Conservation (phyloP, 2,113 vertebrate genomes). For the Carlito syrichta region DNA sequence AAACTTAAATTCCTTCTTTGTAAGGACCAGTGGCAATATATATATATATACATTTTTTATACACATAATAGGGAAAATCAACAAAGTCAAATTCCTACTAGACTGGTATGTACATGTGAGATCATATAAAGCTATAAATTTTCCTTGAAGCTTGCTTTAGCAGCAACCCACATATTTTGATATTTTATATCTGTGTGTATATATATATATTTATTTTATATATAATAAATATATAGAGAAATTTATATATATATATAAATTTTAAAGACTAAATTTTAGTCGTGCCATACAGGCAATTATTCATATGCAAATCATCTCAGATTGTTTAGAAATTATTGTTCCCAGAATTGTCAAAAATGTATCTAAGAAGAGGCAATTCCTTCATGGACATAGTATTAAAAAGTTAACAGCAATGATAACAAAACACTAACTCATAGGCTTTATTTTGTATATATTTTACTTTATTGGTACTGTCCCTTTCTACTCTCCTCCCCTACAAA, state of each 20-base stretch:
- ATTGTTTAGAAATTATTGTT: slow-evolving; percentile 37
- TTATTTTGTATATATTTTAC: neutral
- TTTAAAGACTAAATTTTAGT: neutral
- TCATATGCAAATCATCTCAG: neutral
- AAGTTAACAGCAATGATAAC: slow-evolving; percentile 64
- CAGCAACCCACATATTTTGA: too few relatives aligned
- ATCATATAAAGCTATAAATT: too few relatives aligned
- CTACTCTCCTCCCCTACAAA: neutral
- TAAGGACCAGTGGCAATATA: neutral
- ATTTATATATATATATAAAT: too few relatives aligned
- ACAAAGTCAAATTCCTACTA: too few relatives aligned
- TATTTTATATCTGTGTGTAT: too few relatives aligned
- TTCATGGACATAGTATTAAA: slow-evolving; percentile 71
- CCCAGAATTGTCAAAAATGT: slow-evolving; percentile 61
- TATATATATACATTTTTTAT: too few relatives aligned
- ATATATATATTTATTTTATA: too few relatives aligned
- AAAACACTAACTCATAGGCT: neutral
- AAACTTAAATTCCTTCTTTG: neutral
- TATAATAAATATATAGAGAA: too few relatives aligned
- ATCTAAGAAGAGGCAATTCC: slow-evolving; percentile 37
- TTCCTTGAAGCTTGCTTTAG: too few relatives aligned
- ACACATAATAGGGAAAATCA: too few relatives aligned
- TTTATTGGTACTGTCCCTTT: neutral
- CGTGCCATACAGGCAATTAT: neutral
- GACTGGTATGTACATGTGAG: too few relatives aligned